A percentile compares a stretch with the other conserved stretches of the same genome.
Evolutionary conservation across 2,797 vertebrate genomes (phyloP).

Genomic region (Leuciscus waleckii): DNA sequence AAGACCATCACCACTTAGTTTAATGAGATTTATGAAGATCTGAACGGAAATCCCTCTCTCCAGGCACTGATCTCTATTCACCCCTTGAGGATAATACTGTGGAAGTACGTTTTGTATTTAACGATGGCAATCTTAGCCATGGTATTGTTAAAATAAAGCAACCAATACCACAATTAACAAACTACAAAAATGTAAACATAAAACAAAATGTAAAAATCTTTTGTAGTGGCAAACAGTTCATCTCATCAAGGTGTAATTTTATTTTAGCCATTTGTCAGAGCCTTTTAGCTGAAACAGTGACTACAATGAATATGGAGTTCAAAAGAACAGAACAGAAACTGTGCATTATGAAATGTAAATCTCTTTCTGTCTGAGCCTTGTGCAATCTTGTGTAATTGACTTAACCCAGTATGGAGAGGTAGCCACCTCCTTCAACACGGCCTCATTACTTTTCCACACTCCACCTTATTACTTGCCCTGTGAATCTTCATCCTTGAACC

Average conservation of each 20-base stretch:
- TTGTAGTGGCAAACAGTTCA: not conserved
- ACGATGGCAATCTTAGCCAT: no score
- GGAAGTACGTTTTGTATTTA: not conserved
- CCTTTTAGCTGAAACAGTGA: not conserved
- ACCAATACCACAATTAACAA: not conserved
- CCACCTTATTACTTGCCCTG: not conserved
- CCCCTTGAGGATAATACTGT: not conserved
- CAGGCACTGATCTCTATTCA: not conserved
- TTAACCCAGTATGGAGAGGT: slow-evolving; percentile 62
- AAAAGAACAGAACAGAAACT: not conserved
- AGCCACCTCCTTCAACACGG: slow-evolving; percentile 37
- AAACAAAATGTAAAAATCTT: not conserved
- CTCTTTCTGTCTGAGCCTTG: slow-evolving; percentile 33
- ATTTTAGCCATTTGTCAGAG: not conserved
- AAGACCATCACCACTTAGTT: slow-evolving; percentile 34
- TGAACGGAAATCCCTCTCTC: not conserved
- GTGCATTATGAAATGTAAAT: slow-evolving; percentile 27
- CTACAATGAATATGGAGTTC: not conserved
- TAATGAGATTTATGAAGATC: slow-evolving; percentile 51
- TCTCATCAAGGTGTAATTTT: not conserved
- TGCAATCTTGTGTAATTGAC: slow-evolving; percentile 69
- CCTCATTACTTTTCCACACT: slow-evolving; percentile 29
- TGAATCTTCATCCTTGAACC: not conserved
- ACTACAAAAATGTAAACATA: not conserved
- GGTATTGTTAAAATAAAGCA: not conserved